Evolutionary conservation across 2,888 invertebrate species (phyloP).

Genomic region (Napeogenes inachia): DNA sequence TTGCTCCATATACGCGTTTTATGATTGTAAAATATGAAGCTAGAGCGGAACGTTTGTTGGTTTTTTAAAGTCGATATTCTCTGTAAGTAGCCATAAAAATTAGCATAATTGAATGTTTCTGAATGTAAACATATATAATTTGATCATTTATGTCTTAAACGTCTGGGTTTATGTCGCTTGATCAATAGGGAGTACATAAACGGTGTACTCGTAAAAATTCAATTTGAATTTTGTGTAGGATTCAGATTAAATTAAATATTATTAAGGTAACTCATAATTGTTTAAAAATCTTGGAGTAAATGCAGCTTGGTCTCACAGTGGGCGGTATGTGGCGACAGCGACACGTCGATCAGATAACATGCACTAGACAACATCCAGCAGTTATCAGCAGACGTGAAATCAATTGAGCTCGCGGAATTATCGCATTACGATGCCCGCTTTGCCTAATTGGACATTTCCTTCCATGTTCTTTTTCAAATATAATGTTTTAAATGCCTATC

Average conservation of each 20-base stretch:
- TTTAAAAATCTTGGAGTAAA: slow-evolving; percentile 36
- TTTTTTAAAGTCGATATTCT: slow-evolving; percentile 57
- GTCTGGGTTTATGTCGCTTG: slow-evolving; percentile 53
- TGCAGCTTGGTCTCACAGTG: slow-evolving; percentile 56
- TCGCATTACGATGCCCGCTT: slow-evolving; percentile 62
- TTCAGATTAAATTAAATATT: slow-evolving; percentile 33
- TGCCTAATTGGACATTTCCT: slow-evolving; percentile 71
- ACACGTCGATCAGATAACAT: slow-evolving; percentile 70
- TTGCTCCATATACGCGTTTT: slow-evolving; percentile 77
- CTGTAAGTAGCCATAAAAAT: slow-evolving; percentile 68
- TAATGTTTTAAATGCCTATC: slow-evolving; percentile 31
- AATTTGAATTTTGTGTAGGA: slow-evolving; percentile 33
- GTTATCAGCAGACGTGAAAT: slow-evolving; percentile 67
- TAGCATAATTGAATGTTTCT: slow-evolving; percentile 71
- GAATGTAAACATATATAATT: slow-evolving; percentile 62
- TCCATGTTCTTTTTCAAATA: slow-evolving; percentile 42
- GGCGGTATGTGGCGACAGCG: slow-evolving; percentile 56
- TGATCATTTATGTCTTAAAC: slow-evolving; percentile 54
- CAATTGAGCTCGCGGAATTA: slow-evolving; percentile 70
- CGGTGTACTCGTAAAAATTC: slow-evolving; percentile 40
- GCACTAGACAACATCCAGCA: slow-evolving; percentile 66
- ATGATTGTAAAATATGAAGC: slow-evolving; percentile 74
- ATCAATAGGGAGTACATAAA: slow-evolving; percentile 49
- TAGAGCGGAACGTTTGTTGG: slow-evolving; percentile 56
- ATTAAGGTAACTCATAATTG: slow-evolving; percentile 29